Base-by-base conservation (phyloP, 2,888 invertebrate species). In the Timema cristinae region DNA sequence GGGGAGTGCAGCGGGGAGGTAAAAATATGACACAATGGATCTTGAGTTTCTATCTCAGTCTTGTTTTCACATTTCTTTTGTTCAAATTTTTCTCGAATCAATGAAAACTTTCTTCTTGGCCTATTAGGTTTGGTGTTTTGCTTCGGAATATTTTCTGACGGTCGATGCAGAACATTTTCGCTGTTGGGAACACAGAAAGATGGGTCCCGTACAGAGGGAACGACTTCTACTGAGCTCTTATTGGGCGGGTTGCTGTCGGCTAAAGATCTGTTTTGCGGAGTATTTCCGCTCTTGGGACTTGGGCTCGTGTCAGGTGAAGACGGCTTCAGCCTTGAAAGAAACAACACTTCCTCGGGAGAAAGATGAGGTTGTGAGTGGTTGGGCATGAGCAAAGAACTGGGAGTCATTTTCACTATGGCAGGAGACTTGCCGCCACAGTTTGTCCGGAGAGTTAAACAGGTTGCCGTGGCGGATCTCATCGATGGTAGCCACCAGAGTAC, bases 401-500 rank as follows among this genome's bases (percentile, higher is more conserved):
- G 49, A 47, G 47, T 15, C 6, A 68, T 63, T 10, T 59, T 54
- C 8, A 51, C 51, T 16, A 72, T 61, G 8, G 50, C 50, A 10
- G 69, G 61, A n/a, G 47, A 50, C 47, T 70, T 67, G 8, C 61
- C 51, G 15, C 75, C 73, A 73, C n/a, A 71, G 61, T 11, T 54
- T 67, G 50, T 75, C 75, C 15, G 71, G 48, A 5, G 73, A 74
- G 56, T 69, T 71, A 66, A 73, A 78, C 86, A 87, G 72, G 86
- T 80, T 78, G 11, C 84, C 85, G 77, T 85, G 86, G 63, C 88
- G 82, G 59, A 88, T 88, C 81, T 88, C 88, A 78, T 88, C 88
- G 73, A 88, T 88, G 4, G 88, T 88, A 11, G 87, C 88, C 8
- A 88, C 88, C 8, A 88, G 80, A 8, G 88, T 86, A 78, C 88